Evolutionary conservation across 2,888 invertebrate species (phyloP).

Genomic region (Drosophila longiperda): DNA sequence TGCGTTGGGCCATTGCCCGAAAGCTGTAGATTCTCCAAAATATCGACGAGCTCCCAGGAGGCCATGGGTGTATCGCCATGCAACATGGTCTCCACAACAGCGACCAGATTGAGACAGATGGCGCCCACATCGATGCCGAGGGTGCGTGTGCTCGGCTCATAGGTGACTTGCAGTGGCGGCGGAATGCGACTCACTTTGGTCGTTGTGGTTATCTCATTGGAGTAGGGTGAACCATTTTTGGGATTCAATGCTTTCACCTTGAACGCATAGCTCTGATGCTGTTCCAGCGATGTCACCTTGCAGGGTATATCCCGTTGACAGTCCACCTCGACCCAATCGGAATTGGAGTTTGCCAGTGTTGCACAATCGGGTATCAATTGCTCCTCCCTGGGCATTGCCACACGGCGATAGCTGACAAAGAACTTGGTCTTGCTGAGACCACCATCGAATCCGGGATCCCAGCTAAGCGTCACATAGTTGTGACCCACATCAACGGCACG

Average conservation of each 20-base stretch:
- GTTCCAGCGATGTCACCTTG: constrained; percentile 93
- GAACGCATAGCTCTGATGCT: constrained; percentile 94
- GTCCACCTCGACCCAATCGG: constrained; percentile 93
- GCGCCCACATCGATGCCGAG: constrained; percentile 92
- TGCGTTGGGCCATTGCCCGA: constrained; percentile 90
- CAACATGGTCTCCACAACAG: constrained; percentile 90
- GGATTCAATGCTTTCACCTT: constrained; percentile 96
- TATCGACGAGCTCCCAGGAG: constrained; percentile 90
- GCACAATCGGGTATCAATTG: constrained; percentile 88
- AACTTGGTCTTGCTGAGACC: constrained; percentile 94
- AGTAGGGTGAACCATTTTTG: constrained; percentile 94
- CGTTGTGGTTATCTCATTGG: constrained; percentile 92
- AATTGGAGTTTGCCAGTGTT: constrained; percentile 86
- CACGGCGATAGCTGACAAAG: constrained; percentile 92
- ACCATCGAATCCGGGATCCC: constrained; percentile 96
- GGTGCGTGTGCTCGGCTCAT: constrained; percentile 91
- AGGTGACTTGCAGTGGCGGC: constrained; percentile 92
- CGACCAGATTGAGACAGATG: constrained; percentile 91
- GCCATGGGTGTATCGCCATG: constrained; percentile 87
- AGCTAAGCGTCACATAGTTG: constrained; percentile 91
- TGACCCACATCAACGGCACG: constrained; percentile 91
- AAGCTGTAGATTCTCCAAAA: constrained; percentile 88
- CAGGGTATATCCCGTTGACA: constrained; percentile 95
- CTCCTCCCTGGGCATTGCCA: constrained; percentile 87
- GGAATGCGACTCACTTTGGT: constrained; percentile 94